Conservation (phyloP, 2,888 invertebrate genomes). For the Nomada lathburiana region DNA sequence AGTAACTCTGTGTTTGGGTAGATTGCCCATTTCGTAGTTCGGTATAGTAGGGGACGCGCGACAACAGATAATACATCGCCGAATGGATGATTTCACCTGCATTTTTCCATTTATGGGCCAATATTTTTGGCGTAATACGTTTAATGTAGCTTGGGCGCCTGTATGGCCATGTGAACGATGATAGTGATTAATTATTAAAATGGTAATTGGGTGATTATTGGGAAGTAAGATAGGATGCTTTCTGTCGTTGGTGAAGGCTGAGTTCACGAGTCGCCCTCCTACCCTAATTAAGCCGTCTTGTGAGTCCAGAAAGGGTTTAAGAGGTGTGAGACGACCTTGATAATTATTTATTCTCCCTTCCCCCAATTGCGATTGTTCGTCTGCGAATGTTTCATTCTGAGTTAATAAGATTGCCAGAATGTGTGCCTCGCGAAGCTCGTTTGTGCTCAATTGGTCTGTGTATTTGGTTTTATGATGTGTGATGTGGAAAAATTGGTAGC, state of each 20-base stretch:
- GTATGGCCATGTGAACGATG: neutral
- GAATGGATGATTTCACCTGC: neutral
- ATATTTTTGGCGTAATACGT: neutral
- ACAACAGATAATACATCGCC: neutral
- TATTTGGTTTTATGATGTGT: neutral
- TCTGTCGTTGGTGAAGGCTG: neutral
- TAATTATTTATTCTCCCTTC: neutral
- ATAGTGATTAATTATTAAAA: neutral
- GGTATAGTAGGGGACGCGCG: neutral
- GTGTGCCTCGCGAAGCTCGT: neutral
- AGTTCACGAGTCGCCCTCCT: neutral
- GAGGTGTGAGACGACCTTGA: neutral
- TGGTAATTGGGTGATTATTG: neutral
- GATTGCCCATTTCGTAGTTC: neutral
- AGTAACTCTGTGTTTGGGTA: neutral
- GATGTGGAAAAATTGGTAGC: neutral
- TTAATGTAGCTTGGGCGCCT: neutral
- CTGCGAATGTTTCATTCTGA: neutral
- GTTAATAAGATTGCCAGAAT: neutral
- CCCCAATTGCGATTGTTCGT: neutral
- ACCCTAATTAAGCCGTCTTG: neutral
- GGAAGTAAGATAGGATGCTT: constrained; percentile 3
- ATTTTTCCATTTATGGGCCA: neutral
- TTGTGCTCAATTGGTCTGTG: neutral
- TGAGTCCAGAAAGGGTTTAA: neutral